A percentile compares a stretch with the other conserved stretches of the same genome.
Conservation (phyloP, 2,888 invertebrate genomes). For the Cacoxenus indagator region DNA sequence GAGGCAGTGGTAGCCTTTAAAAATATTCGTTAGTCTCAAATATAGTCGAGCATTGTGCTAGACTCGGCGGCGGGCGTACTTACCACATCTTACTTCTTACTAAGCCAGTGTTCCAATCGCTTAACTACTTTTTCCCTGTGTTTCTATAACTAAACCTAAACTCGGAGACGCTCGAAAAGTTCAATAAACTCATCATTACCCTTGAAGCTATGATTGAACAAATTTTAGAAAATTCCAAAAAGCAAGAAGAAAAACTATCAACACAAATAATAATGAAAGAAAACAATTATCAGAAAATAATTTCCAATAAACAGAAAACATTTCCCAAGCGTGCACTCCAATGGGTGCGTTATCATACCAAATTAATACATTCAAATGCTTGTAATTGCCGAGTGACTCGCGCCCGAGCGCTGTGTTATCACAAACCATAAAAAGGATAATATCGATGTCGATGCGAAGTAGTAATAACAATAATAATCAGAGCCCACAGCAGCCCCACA, state of each 20-base stretch:
- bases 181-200: slow-evolving; percentile 35
- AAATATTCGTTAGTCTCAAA: not conserved
- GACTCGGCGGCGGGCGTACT: not conserved
- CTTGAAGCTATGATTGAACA: slow-evolving; percentile 15
- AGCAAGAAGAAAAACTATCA: slow-evolving; percentile 3
- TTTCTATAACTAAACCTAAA: not conserved
- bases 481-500: not conserved
- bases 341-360: slow-evolving; percentile 45
- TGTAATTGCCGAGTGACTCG: slow-evolving; percentile 45
- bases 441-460: slow-evolving; percentile 44
- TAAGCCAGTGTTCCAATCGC: too few species aligned
- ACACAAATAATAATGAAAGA: not conserved
- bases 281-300: slow-evolving; percentile 44
- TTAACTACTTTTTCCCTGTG: too few species aligned
- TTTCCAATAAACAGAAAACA: slow-evolving; percentile 10
- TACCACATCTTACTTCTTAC: too few species aligned
- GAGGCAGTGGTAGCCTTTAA: not conserved
- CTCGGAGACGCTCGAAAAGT: slow-evolving; percentile 6
- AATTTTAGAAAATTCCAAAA: not conserved
- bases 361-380: slow-evolving; percentile 59
- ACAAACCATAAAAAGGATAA: slow-evolving; percentile 46
- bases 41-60: not conserved
- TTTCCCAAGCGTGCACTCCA: slow-evolving; percentile 22
- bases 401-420: not conserved
- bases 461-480: slow-evolving; percentile 42